These are phyloP conservation scores for Tyrannus savana DNA, from an alignment of 2,113 vertebrate species.

Conservation along the genomic window DNA sequence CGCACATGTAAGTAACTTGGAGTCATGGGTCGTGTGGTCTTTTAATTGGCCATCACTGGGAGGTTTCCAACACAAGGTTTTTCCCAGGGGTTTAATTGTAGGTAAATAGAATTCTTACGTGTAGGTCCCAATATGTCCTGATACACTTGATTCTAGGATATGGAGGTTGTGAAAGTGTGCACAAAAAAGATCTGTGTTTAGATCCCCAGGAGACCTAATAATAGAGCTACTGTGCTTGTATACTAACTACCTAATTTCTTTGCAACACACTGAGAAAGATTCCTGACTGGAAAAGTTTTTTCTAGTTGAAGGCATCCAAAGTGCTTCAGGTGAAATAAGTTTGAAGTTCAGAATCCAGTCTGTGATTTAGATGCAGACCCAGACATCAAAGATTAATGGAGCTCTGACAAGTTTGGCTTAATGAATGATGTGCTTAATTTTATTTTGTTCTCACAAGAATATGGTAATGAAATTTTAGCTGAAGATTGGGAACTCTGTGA, in stretches of 20 bases:
- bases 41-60: conserved; percentile 26
- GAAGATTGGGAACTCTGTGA: not conserved
- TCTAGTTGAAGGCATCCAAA: not conserved
- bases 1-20: not conserved
- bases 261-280: not conserved
- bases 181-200: not conserved
- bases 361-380: not conserved
- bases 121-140: not conserved
- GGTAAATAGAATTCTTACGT: not conserved
- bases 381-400: not conserved
- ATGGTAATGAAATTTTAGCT: not conserved
- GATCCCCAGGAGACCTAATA: not conserved
- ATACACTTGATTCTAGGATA: not conserved
- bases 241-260: not conserved
- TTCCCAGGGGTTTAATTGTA: not conserved
- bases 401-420: not conserved
- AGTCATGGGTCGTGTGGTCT: not conserved
- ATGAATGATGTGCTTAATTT: conserved; percentile 30
- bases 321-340: not conserved
- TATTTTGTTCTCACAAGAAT: conserved; percentile 11
- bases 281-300: not conserved
- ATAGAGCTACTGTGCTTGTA: not conserved
- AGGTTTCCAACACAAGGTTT: not conserved
- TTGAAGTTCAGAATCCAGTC: not conserved
- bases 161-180: not conserved